phyloP scores from a whole-genome alignment of 2,888 invertebrate species.

The Pristionchus mayeri region DNA sequence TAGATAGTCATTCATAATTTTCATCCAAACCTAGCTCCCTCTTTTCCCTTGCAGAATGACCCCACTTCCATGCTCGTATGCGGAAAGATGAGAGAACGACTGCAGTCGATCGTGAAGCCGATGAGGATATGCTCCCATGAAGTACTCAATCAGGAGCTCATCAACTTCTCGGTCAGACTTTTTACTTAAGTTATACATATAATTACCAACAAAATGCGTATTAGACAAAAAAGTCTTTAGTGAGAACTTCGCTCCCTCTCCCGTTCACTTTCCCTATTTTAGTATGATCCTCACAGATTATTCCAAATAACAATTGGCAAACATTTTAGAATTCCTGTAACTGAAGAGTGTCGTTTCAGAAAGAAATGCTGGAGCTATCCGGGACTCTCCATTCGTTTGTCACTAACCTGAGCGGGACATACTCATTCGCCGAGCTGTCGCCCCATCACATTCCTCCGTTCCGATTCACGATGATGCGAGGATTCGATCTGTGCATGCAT shows the following conservation, averaged over 20 bases:
- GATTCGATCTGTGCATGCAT: conserved; percentile 47
- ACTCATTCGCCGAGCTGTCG: conserved; percentile 1
- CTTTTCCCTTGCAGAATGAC: too few species aligned
- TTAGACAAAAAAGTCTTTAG: too few species aligned
- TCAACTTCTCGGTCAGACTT: conserved; percentile 22
- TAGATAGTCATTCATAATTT: too few species aligned
- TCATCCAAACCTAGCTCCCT: too few species aligned
- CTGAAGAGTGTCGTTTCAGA: background rate
- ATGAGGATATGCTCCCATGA: conserved; percentile 32
- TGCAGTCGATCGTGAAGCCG: background rate
- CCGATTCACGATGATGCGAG: conserved; percentile 45
- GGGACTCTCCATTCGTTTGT: conserved; percentile 17
- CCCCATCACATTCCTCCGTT: conserved; percentile 38
- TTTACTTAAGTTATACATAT: background rate
- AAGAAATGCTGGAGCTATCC: conserved; percentile 11
- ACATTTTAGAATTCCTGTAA: too few species aligned
- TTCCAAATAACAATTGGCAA: too few species aligned
- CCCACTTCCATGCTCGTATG: background rate
- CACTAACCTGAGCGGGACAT: background rate
- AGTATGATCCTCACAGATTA: too few species aligned
- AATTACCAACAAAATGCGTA: too few species aligned
- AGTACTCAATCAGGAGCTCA: conserved; percentile 36
- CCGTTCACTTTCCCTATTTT: too few species aligned
- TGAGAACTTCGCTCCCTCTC: too few species aligned
- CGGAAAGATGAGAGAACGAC: background rate